These are phyloP conservation scores for Iselma pallidipennis DNA, from an alignment of 2,888 invertebrate genomes.

Conservation along the genomic window DNA sequence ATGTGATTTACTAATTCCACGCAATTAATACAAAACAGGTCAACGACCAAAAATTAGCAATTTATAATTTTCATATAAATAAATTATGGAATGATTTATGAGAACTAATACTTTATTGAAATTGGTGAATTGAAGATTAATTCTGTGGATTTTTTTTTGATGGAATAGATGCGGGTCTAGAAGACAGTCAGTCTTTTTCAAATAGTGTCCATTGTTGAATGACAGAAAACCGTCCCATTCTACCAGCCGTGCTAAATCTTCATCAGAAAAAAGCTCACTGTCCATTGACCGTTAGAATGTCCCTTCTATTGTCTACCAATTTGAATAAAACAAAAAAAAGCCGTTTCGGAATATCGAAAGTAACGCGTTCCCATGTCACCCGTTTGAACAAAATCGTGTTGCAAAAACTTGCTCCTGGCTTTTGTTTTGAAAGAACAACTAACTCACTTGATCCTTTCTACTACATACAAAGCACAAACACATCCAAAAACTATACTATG, in stretches of 20 bases:
- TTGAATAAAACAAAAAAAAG: conserved; percentile 26
- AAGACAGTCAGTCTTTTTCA: too few relatives aligned
- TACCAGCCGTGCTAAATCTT: background rate
- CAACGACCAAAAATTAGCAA: background rate
- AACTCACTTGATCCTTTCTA: conserved; percentile 47
- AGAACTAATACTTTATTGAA: too few relatives aligned
- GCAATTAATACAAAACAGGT: background rate
- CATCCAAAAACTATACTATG: background rate
- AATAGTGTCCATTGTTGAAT: background rate
- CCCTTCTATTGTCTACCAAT: conserved; percentile 19
- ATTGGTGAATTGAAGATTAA: too few relatives aligned
- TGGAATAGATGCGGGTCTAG: background rate
- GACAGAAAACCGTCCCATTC: background rate
- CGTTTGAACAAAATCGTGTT: conserved; percentile 33
- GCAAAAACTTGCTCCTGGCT: conserved; percentile 47
- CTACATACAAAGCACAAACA: conserved; percentile 15
- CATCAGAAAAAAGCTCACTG: background rate
- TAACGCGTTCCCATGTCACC: conserved; percentile 29
- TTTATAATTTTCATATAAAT: background rate
- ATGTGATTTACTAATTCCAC: background rate
- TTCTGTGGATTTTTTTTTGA: background rate
- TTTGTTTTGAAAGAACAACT: conserved; percentile 43
- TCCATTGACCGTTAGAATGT: conserved; percentile 17
- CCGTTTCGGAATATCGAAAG: conserved; percentile 23
- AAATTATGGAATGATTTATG: background rate